Conservation (phyloP, 2,113 vertebrate genomes). For the Ammodytes dubius region DNA sequence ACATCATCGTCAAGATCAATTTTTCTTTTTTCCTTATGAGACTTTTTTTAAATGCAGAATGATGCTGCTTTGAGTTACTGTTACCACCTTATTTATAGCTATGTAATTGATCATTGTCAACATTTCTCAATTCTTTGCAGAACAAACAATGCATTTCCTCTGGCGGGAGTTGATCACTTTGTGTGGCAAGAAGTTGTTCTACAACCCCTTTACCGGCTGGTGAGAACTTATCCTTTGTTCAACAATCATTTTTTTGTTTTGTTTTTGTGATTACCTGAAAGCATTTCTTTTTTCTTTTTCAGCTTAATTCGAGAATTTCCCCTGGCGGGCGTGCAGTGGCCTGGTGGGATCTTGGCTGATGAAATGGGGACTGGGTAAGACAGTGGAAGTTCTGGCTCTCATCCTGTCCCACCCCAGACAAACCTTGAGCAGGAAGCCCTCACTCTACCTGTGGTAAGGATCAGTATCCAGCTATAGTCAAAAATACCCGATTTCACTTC, state of each 20-base stretch:
- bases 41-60: background rate
- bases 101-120: background rate
- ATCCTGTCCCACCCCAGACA: slow-evolving; percentile 92
- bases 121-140: slow-evolving; percentile 78
- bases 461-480: background rate
- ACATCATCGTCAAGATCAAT: background rate
- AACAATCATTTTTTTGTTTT: background rate
- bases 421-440: slow-evolving; percentile 88
- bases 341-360: slow-evolving; percentile 97
- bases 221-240: slow-evolving; percentile 73
- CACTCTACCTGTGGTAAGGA: slow-evolving; percentile 91
- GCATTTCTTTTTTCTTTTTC: slow-evolving; percentile 6
- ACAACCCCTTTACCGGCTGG: slow-evolving; percentile 97
- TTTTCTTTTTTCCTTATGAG: background rate
- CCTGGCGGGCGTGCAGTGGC: slow-evolving; percentile 90
- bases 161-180: slow-evolving; percentile 92
- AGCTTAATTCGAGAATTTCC: slow-evolving; percentile 94
- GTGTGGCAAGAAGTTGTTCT: slow-evolving; percentile 94
- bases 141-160: slow-evolving; percentile 90
- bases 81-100: background rate
- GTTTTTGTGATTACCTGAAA: background rate
- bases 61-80: background rate
- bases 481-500: background rate
- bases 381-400: slow-evolving; percentile 96
- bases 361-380: slow-evolving; percentile 99